These are phyloP conservation scores for Xiphophorus hellerii DNA, from an alignment of 2,113 vertebrate genomes.

Conservation along the genomic window DNA sequence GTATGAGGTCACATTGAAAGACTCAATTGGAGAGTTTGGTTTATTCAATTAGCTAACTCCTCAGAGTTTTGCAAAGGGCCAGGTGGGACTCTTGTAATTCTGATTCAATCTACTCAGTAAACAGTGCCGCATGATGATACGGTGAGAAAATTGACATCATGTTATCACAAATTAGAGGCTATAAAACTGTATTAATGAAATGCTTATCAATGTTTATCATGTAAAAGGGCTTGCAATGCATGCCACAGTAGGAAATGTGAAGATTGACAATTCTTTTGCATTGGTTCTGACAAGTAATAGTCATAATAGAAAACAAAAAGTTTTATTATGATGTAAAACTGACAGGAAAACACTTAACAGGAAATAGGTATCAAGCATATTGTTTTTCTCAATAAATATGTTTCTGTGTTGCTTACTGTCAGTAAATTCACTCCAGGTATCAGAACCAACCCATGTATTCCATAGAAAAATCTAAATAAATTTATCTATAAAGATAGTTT, in stretches of 20 bases:
- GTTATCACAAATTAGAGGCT: constrained; percentile 1
- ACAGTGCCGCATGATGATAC: constrained; percentile 5
- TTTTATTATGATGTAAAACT: no score
- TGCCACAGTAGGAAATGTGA: neutral
- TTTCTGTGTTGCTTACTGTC: no score
- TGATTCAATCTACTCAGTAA: constrained; percentile 37
- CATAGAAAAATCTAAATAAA: no score
- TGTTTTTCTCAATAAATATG: no score
- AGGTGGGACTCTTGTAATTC: constrained; percentile 56
- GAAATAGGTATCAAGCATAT: no score
- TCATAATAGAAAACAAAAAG: neutral
- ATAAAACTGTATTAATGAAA: constrained; percentile 5
- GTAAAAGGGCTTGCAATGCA: neutral
- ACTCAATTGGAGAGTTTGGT: constrained; percentile 63
- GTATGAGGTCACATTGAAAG: constrained; percentile 71
- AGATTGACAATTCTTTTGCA: neutral
- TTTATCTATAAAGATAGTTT: neutral
- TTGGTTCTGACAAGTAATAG: neutral
- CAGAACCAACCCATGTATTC: no score
- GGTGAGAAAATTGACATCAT: neutral
- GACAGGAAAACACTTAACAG: no score
- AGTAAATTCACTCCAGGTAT: no score
- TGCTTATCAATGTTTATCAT: constrained; percentile 15
- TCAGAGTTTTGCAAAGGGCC: constrained; percentile 50
- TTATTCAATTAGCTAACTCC: constrained; percentile 69